Evolutionary conservation across 2,113 vertebrate genomes (phyloP).

Genomic region (Petroica traversi): DNA sequence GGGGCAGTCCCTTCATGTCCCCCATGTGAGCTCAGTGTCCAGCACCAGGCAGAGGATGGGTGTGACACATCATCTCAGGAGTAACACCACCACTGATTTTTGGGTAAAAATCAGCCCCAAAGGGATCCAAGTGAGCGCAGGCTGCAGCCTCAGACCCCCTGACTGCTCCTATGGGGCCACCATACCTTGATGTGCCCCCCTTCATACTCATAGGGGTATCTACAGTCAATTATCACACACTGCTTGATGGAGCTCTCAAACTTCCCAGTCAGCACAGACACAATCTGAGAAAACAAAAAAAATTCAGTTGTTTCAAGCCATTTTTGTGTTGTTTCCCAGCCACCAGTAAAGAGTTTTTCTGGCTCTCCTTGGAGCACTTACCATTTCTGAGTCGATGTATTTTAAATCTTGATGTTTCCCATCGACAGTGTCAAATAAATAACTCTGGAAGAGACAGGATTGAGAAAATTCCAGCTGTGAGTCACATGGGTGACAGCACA

Average conservation of each 20-base stretch:
- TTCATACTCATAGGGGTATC: conserved; percentile 95
- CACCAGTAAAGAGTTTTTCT: fast-evolving
- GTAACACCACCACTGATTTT: fast-evolving
- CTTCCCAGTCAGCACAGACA: conserved; percentile 81
- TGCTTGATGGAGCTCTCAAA: conserved; percentile 81
- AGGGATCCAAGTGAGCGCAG: fast-evolving
- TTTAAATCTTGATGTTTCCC: conserved; percentile 94
- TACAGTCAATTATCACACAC: conserved; percentile 90
- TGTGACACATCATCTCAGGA: fast-evolving
- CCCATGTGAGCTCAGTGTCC: fast-evolving
- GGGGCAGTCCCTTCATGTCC: neutral
- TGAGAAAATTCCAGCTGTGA: neutral
- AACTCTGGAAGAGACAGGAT: conserved; percentile 72
- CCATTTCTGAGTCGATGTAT: conserved; percentile 91
- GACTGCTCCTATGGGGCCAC: fast-evolving
- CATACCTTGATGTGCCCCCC: conserved; percentile 94
- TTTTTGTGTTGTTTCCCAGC: neutral
- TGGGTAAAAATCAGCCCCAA: neutral
- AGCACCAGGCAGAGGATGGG: fast-evolving
- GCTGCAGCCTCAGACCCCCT: neutral
- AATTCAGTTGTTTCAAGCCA: neutral
- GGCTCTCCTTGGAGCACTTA: conserved; percentile 54
- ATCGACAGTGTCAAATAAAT: conserved; percentile 85
- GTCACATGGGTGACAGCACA: fast-evolving
- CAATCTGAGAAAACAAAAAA: conserved; percentile 74